Evolutionary conservation across 2,888 invertebrate genomes (phyloP), one percentile per base, ranked within the genome.

Genomic region (Zygogramma bicolorata): DNA sequence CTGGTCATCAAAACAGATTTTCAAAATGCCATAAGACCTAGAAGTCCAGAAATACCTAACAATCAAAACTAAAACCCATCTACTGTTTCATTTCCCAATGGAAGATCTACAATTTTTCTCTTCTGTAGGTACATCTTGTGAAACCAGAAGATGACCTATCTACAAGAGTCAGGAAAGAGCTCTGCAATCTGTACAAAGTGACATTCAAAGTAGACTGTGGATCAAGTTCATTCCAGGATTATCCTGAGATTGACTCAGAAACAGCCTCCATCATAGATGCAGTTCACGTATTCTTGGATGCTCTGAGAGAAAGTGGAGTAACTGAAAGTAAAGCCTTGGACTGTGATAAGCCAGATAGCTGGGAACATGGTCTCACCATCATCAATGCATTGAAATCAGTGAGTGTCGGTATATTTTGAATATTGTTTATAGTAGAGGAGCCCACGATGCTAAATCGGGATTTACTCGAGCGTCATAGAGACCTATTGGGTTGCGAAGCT

Each of bases 201-300:
- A 69, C 73, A 10, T 73, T 69, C 29, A 73, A 61, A n/a, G 38
- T 62, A 3, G 69, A 73, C 49, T 73, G 73, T 15, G 69, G 69
- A 3, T 25, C 42, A 0, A 15, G 18, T 1, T 25, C 34, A 1
- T 18, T 60, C 4, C 61, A 62, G 15, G 46, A 42, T 8, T 62
- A 42, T 4, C 69, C 69, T 1, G 62, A 73, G 27, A 5, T 73
- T 18, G 67, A 69, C 40, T 63, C 93, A n/a, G 93, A 93, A 84
- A 91, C 94, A 74, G 96, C 96, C 10, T 88, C 97, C 74, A 90
- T 96, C 80, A 93, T 95, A 84, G 97, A 98, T 85, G 93, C 95
- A 0, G 93, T 97, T n/a, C 90, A 91, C 75, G 88, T 97, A 78
- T 94, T 96, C 85, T 93, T 94, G 3, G 89, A 91, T 81, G 95